Conservation (phyloP, 2,888 invertebrate species). For the Gasteruption jaculator region DNA sequence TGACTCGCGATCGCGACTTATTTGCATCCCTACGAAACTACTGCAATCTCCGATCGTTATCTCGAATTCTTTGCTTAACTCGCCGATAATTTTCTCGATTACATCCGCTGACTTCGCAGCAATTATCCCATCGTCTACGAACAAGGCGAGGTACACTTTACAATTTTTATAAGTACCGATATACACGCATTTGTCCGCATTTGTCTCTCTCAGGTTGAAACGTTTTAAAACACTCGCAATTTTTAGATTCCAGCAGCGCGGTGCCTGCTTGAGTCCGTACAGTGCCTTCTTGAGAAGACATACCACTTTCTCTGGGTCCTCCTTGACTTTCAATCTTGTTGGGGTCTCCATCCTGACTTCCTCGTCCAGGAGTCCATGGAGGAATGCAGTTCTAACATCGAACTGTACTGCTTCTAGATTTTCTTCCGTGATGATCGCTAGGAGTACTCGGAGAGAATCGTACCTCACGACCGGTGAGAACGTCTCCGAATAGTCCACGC, state of each 20-base stretch:
- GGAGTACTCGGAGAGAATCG: constrained; percentile 8
- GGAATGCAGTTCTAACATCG: not conserved
- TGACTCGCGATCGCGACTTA: constrained; percentile 1
- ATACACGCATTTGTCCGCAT: constrained; percentile 7
- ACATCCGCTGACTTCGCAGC: not conserved
- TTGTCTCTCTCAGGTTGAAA: not conserved
- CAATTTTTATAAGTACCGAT: constrained; percentile 1
- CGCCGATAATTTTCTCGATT: constrained; percentile 7
- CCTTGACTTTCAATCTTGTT: not conserved
- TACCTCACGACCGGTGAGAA: constrained; percentile 11
- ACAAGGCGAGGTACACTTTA: constrained; percentile 4
- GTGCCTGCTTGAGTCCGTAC: constrained; percentile 14
- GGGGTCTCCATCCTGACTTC: not conserved
- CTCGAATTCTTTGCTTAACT: constrained; percentile 13
- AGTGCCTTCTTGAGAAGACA: constrained; percentile 11
- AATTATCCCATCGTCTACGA: constrained; percentile 14
- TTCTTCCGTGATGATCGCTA: not conserved
- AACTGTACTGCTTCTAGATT: constrained; percentile 1
- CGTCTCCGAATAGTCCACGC: not conserved
- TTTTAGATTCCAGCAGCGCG: constrained; percentile 15
- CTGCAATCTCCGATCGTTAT: constrained; percentile 8
- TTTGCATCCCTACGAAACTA: constrained; percentile 8
- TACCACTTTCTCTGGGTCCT: too few relatives aligned
- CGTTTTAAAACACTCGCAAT: not conserved
- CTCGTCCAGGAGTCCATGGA: constrained; percentile 1